Percentiles rank a stretch among this genome's conserved stretches.
These are phyloP conservation scores for Pseudopodoces humilis DNA, from an alignment of 2,113 vertebrate species.

Conservation along the genomic window DNA sequence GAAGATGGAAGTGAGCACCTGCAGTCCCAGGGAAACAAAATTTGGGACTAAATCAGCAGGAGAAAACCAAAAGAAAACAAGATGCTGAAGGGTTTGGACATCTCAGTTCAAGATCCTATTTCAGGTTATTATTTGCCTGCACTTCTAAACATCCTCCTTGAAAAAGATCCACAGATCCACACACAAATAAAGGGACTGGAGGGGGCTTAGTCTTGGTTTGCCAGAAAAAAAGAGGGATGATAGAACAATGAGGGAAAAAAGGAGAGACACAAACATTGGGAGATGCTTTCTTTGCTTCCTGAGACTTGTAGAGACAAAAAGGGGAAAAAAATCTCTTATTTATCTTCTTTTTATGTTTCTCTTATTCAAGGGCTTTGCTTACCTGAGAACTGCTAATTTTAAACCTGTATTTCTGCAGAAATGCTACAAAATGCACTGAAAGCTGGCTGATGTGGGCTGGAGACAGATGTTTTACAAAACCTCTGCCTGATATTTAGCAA, in stretches of 20 bases:
- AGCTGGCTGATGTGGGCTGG: background rate
- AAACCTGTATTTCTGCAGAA: background rate
- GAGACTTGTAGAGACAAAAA: background rate
- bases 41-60: background rate
- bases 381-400: constrained; percentile 17
- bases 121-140: background rate
- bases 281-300: background rate
- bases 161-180: background rate
- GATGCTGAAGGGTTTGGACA: background rate
- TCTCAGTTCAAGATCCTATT: background rate
- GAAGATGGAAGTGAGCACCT: background rate
- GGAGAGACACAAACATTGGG: background rate
- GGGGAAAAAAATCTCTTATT: background rate
- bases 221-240: background rate
- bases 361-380: background rate
- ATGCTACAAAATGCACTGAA: background rate
- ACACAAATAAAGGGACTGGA: background rate
- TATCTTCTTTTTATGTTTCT: background rate
- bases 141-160: background rate
- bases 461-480: constrained; percentile 13
- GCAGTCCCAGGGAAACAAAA: background rate
- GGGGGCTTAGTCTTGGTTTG: background rate
- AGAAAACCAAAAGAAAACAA: background rate
- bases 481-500: background rate
- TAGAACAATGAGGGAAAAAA: background rate